A percentile compares a stretch with the other conserved stretches of the same genome.
Conservation (phyloP, 1,140 invertebrate species). For the Spodoptera litura region DNA sequence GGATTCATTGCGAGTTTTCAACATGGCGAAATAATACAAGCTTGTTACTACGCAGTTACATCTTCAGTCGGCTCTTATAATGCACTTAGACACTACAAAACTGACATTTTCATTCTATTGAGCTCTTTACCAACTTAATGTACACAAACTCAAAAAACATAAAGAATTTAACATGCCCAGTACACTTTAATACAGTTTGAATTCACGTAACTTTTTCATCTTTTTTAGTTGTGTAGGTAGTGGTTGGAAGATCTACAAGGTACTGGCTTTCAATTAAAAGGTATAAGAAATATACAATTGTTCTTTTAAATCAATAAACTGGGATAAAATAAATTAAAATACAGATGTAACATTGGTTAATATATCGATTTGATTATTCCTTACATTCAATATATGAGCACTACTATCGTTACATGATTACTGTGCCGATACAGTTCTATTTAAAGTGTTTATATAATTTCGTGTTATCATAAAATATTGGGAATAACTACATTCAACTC, state of each 20-base stretch:
- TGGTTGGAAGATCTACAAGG: not conserved
- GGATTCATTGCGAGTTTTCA: slow-evolving; percentile 52
- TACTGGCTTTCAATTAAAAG: not conserved
- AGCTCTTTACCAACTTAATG: slow-evolving; percentile 53
- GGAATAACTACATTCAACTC: slow-evolving; percentile 32
- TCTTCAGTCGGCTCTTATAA: slow-evolving; percentile 62
- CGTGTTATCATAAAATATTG: slow-evolving; percentile 43
- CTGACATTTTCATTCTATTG: slow-evolving; percentile 55
- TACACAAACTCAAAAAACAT: slow-evolving; percentile 7
- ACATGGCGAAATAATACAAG: slow-evolving; percentile 64
- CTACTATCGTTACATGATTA: slow-evolving; percentile 38
- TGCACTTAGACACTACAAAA: slow-evolving; percentile 60
- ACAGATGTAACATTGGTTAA: slow-evolving; percentile 40
- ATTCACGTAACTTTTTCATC: not conserved
- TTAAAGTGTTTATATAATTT: slow-evolving; percentile 34
- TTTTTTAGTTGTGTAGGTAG: not conserved
- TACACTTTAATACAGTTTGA: slow-evolving; percentile 1
- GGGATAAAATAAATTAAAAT: slow-evolving; percentile 11
- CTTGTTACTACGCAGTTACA: slow-evolving; percentile 57
- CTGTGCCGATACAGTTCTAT: slow-evolving; percentile 43
- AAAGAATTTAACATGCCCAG: slow-evolving; percentile 5
- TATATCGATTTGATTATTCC: slow-evolving; percentile 43
- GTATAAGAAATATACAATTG: not conserved
- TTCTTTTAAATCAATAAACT: not conserved
- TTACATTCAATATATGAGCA: slow-evolving; percentile 43